Evolutionary conservation across 2,888 invertebrate species (phyloP).

Genomic region (Adineta ricciae): DNA sequence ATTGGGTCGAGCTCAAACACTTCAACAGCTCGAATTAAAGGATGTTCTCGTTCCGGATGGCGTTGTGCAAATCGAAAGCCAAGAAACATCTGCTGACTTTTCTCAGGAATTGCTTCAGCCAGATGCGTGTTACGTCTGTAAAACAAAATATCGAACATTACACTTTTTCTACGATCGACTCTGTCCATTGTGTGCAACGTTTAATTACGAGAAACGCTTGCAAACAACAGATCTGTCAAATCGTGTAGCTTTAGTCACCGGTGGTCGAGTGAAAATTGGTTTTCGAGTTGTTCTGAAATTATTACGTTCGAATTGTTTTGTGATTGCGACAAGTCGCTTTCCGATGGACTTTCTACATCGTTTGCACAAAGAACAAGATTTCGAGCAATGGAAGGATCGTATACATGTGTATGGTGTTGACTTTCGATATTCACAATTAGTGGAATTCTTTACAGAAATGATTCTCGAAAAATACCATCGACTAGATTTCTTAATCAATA

Average conservation of each 20-base stretch:
- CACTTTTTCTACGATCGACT: constrained; percentile 22
- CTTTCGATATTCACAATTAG: constrained; percentile 9
- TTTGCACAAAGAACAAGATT: constrained; percentile 22
- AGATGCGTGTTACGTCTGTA: not conserved
- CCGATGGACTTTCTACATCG: not conserved
- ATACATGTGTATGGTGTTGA: constrained; percentile 22
- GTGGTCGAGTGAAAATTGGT: constrained; percentile 23
- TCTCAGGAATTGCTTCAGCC: not conserved
- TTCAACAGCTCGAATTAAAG: not conserved
- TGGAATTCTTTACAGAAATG: not conserved
- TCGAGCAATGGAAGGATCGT: constrained; percentile 8
- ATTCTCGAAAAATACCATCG: not conserved
- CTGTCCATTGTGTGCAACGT: not conserved
- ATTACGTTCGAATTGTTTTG: constrained; percentile 22
- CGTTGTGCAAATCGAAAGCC: not conserved
- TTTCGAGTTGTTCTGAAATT: constrained; percentile 7
- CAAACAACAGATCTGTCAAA: constrained; percentile 13
- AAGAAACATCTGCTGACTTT: no score
- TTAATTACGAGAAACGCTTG: constrained; percentile 17
- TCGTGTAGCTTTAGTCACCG: constrained; percentile 3
- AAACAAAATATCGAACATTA: not conserved
- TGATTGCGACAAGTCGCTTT: constrained; percentile 24
- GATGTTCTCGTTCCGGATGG: not conserved
- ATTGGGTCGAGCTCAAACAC: not conserved
- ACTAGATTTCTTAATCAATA: constrained; percentile 24